Base-by-base conservation (phyloP, 2,888 invertebrate species). In the Nineta flava region DNA sequence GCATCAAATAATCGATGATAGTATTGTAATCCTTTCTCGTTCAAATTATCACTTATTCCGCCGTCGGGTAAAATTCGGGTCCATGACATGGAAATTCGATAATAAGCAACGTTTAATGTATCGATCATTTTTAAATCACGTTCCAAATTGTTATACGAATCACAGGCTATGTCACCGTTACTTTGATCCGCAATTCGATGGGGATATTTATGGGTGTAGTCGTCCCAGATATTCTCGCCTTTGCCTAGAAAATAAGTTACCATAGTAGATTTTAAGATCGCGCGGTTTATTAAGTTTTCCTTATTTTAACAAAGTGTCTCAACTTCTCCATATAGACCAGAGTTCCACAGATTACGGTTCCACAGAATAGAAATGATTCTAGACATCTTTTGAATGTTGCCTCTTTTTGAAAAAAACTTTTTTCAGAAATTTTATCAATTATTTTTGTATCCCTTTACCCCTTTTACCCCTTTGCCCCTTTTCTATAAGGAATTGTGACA, bases 71-170 rank as follows among this genome's bases (percentile, higher is more conserved):
- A 61, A 41, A 82, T 67, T 35, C 82, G 67, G 1, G 79, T 63
- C 82, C 82, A 82, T 1, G 79, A 75, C 13, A 76, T 60, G 0
- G 76, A 76, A 56, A 76, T 71, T 15, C 66, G 65, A 58, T 76
- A 76, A 61, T 72, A 75, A 49, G 61, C 49, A 13, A 60, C 61
- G 16, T 58, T 57, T 12, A 62, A 48, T 16, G 56, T 46, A 43
- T 57, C 58, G 13, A 60, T 44, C 44, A 58, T 44, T 26, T 51
- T 48, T 2, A 62, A 48, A 47, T 62, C 62, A 47, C 57, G 56
- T 46, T 56, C 53, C 44, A 58, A 55, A 43, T 58, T 55, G 49
- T 61, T 52, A 51, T 60, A 62, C 2, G 63, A 61, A 52, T 62
- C 59, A 43, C 61, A 60, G 12, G 62, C 58, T 19, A 60, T 51